Evolutionary conservation across 2,888 invertebrate species (phyloP).

Genomic region (Luffia ferchaultella): DNA sequence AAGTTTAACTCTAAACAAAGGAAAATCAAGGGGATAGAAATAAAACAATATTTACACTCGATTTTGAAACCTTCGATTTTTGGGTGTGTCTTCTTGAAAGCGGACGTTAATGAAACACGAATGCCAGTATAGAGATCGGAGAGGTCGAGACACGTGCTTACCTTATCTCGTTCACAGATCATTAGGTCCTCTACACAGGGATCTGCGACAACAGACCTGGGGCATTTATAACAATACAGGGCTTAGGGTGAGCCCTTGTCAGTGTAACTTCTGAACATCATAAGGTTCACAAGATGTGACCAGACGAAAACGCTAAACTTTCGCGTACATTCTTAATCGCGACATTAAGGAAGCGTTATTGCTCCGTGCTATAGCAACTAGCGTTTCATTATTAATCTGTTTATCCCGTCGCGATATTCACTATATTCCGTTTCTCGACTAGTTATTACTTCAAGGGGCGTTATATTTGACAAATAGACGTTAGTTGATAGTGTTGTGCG

Average conservation of each 20-base stretch:
- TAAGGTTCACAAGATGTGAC: slow-evolving; percentile 15
- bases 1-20: too few relatives aligned
- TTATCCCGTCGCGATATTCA: slow-evolving; percentile 36
- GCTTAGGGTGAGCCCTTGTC: slow-evolving; percentile 49
- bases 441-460: slow-evolving; percentile 20
- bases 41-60: too few relatives aligned
- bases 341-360: slow-evolving; percentile 59
- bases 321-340: slow-evolving; percentile 50
- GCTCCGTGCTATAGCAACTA: slow-evolving; percentile 48
- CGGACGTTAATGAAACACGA: neutral
- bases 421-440: slow-evolving; percentile 30
- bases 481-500: too few relatives aligned
- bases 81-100: too few relatives aligned
- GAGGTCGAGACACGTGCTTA: neutral
- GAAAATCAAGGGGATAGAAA: too few relatives aligned
- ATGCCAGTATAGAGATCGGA: neutral
- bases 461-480: too few relatives aligned
- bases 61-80: too few relatives aligned
- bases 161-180: slow-evolving; percentile 68
- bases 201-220: slow-evolving; percentile 43
- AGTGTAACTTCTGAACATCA: slow-evolving; percentile 30
- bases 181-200: slow-evolving; percentile 49
- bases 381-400: slow-evolving; percentile 56
- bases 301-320: slow-evolving; percentile 17
- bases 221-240: slow-evolving; percentile 58